Evolutionary conservation across 1,140 invertebrate genomes (phyloP), one percentile per base, ranked within the genome.

Genomic region (Bombus pascuorum): DNA sequence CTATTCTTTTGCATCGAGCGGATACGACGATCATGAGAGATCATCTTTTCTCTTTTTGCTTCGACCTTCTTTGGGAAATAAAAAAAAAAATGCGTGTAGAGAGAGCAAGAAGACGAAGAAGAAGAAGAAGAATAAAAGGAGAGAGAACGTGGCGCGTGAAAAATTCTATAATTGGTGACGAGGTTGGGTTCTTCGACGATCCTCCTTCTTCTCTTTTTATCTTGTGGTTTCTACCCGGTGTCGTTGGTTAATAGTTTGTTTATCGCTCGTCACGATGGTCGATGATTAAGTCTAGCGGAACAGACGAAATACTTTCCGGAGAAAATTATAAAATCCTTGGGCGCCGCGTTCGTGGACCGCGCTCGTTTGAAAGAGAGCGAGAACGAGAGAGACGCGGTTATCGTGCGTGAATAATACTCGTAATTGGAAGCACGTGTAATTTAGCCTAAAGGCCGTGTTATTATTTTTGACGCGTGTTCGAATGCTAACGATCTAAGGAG

Each of bases 351-450:
- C 39, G 75, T 32, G 75, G 77, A 70, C 25, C 53, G 44, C 15
- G 57, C 71, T 82, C 70, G 80, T 74, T 42, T 72, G 76, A 37
- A 18, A 5, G 44, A 59, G 57, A 77, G 75, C 34, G 53, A 62
- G 32, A 59, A n/a, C 28, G 59, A 62, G 65, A 73, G 83, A 85
- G 57, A 73, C 68, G 77, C 77, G 77, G 83, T 73, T 85, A 72
- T 80, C 76, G 83, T 62, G 83, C 83, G 83, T 85, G 77, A 88
- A 91, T 90, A 91, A 90, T 90, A 78, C 91, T 91, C 86, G 86
- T 86, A 92, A 89, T 91, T 89, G 88, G 86, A 78, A 57, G 81
- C 81, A 81, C 85, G 81, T 90, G 87, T 87, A 91, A 92, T 92
- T 92, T 90, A 89, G 80, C 83, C 74, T 74, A 76, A 86, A 82